Evolutionary conservation across 2,113 vertebrate genomes (phyloP).

Genomic region (Aegithalos caudatus): DNA sequence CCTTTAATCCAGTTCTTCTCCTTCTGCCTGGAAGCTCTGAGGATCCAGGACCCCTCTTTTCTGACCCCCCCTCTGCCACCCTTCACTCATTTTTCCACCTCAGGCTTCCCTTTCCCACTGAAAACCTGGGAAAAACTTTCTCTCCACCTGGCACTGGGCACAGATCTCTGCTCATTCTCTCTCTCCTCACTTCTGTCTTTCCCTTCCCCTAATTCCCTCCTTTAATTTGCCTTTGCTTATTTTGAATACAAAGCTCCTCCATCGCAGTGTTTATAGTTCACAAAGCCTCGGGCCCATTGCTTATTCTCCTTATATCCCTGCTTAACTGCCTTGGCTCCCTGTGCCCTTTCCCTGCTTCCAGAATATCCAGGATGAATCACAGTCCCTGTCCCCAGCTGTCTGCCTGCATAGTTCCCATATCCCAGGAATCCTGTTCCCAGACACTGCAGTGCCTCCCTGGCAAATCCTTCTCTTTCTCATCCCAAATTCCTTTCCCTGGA

Average conservation of each 20-base stretch:
- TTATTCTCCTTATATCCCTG: not conserved
- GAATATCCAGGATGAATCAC: not conserved
- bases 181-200: not conserved
- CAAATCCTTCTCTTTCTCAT: not conserved
- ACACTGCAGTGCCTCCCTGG: not conserved
- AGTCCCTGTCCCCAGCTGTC: conserved; percentile 9
- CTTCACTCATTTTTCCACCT: not conserved
- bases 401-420: not conserved
- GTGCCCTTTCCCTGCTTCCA: conserved; percentile 17
- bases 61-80: not conserved
- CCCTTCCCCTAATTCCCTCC: not conserved
- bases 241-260: conserved; percentile 36
- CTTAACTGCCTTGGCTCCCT: not conserved
- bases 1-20: not conserved
- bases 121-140: not conserved
- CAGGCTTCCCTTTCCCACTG: not conserved
- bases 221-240: conserved; percentile 56
- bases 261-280: conserved; percentile 43
- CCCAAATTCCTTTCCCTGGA: not conserved
- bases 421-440: not conserved
- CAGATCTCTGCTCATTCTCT: not conserved
- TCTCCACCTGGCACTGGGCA: not conserved
- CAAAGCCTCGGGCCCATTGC: conserved; percentile 19
- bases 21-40: not conserved
- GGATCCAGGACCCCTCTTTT: not conserved